Evolutionary conservation across 2,888 invertebrate genomes (phyloP).

Genomic region (Oasisia sp.): DNA sequence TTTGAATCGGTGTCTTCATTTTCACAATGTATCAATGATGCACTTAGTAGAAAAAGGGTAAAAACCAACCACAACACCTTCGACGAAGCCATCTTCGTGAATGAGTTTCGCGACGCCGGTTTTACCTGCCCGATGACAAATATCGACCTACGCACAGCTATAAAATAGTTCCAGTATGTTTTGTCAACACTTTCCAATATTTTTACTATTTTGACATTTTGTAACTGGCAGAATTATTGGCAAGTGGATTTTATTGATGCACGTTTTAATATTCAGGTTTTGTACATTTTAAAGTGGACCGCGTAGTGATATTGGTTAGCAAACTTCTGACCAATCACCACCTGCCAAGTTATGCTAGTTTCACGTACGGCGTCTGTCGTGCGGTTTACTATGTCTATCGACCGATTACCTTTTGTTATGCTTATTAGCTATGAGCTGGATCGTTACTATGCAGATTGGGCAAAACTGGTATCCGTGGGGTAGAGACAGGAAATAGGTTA

Average conservation of each 20-base stretch:
- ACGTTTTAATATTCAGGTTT: neutral
- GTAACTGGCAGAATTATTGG: neutral
- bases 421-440: neutral
- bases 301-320: neutral
- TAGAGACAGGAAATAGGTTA: neutral
- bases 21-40: conserved; percentile 22
- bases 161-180: neutral
- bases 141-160: neutral
- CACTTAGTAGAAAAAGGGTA: conserved; percentile 22
- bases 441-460: neutral
- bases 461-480: neutral
- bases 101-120: neutral
- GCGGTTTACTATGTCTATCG: neutral
- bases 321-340: conserved; percentile 24
- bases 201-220: neutral
- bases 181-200: neutral
- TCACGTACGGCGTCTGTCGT: neutral
- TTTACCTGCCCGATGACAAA: neutral
- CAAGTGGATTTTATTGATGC: neutral
- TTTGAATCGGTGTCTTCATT: conserved; percentile 20
- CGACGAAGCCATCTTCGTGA: conserved; percentile 12
- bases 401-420: neutral
- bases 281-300: neutral
- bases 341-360: conserved; percentile 28
- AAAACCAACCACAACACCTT: conserved; percentile 20